Evolutionary conservation across 2,888 invertebrate species (phyloP), one percentile per base, ranked within the genome.

Genomic region (Trichogramma dendrolimi): DNA sequence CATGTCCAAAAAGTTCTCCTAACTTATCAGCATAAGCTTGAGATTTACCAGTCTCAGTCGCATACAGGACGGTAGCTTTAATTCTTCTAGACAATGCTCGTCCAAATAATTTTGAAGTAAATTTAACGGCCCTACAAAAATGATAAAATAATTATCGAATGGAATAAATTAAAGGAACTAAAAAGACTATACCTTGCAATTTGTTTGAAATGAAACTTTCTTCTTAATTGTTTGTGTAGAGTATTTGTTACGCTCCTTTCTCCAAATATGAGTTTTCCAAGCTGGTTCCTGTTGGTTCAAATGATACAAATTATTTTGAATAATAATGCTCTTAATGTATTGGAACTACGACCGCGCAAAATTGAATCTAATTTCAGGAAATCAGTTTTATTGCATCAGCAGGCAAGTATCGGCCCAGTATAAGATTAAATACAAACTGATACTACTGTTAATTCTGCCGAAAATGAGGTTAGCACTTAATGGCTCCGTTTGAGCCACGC

Each of bases 161-260:
- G 27, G 44, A 8, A 52, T 52, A 48, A 44, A 43, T 46, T 3
- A 40, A 48, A 55, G n/a, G 4, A 7, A 41, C n/a, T 39, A 14
- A n/a, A 38, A 47, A 10, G 40, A 51, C 11, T 4, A 76, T 78
- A 90, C 90, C 93, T 88, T 63, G 96, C 96, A 73, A 96, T 93
- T 84, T 96, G 95, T 80, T 94, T 94, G 82, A 96, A 96, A 80
- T 94, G 93, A 81, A 96, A 95, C 82, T 95, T 96, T 70, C 94
- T 86, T 74, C 89, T 85, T 55, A 91, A 90, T 78, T 88, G 89
- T 78, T 90, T 92, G 85, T 66, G 84, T 85, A 11, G 82, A 82
- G 55, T 83, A 82, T 47, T 77, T 78, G 66, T 86, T 86, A 53
- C 86, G 81, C 14, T 89, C 90, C 77, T 93, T 92, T 77, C 94